Conservation (phyloP, 2,888 invertebrate species). For the Nysson spinosus region DNA sequence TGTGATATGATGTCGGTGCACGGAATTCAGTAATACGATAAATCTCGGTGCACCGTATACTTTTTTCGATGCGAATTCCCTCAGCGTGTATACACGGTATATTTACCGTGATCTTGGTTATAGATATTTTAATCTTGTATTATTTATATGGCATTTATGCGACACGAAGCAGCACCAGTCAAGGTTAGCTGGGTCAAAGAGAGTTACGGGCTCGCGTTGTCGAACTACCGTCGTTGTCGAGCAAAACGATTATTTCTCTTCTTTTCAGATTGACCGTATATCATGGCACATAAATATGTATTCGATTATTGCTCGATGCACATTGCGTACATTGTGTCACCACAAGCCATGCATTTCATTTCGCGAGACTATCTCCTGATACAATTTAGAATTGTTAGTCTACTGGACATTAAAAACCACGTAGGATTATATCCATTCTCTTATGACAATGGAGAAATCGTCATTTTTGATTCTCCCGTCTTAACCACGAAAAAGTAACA, state of each 20-base stretch:
- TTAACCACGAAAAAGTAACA: not conserved
- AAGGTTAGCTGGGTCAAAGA: conserved; percentile 57
- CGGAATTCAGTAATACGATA: not conserved
- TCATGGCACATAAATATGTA: conserved; percentile 16
- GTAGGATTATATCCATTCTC: no score
- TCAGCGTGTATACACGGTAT: not conserved
- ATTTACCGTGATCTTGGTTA: conserved; percentile 7
- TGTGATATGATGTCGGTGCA: no score
- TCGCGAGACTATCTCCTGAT: no score
- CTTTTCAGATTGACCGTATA: not conserved
- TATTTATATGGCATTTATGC: conserved; percentile 31
- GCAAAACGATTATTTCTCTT: conserved; percentile 22
- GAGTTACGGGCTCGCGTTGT: conserved; percentile 42
- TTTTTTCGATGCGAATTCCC: not conserved
- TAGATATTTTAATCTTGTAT: conserved; percentile 21
- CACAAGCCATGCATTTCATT: no score
- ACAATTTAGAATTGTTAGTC: no score
- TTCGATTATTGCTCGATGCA: no score
- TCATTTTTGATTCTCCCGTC: not conserved
- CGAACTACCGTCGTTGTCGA: conserved; percentile 22
- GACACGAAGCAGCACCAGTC: conserved; percentile 41
- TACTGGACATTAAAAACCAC: no score
- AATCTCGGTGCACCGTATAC: not conserved
- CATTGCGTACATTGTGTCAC: no score
- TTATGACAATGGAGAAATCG: no score